Conservation (phyloP, 1,140 invertebrate genomes). For the Xylocopa sonorina region DNA sequence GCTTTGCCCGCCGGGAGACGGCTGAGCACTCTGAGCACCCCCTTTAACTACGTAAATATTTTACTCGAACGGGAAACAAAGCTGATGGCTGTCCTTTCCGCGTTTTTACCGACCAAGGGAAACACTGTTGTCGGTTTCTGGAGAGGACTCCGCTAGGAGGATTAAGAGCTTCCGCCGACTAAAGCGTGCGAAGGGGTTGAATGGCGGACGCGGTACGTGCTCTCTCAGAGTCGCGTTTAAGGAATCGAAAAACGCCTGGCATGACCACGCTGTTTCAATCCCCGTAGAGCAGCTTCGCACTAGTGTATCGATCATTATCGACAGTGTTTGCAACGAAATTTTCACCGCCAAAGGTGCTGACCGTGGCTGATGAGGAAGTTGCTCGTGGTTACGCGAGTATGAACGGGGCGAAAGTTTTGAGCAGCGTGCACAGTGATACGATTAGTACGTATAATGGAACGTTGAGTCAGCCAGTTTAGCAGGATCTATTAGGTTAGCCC, state of each 20-base stretch:
- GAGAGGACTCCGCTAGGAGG: constrained; percentile 15
- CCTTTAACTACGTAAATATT: constrained; percentile 61
- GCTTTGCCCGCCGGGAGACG: too few relatives aligned
- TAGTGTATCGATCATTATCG: too few relatives aligned
- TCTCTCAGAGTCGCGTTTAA: neutral
- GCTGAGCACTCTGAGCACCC: too few relatives aligned
- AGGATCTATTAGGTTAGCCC: too few relatives aligned
- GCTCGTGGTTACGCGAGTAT: neutral
- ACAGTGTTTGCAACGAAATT: neutral
- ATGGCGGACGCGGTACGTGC: too few relatives aligned
- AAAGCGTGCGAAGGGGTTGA: neutral
- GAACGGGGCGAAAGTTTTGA: neutral
- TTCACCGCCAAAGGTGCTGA: too few relatives aligned
- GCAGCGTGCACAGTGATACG: neutral
- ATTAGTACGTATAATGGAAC: neutral
- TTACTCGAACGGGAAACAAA: constrained; percentile 41
- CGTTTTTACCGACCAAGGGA: constrained; percentile 22
- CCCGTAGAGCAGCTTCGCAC: too few relatives aligned
- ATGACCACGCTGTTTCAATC: neutral
- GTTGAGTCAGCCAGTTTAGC: neutral
- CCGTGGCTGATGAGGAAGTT: neutral
- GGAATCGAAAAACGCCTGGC: constrained; percentile 5
- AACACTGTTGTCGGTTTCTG: constrained; percentile 31
- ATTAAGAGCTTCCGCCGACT: constrained; percentile 33
- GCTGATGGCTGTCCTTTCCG: constrained; percentile 42